Evolutionary conservation across 1,140 invertebrate species (phyloP).

Genomic region (Cryptotermes secundus): DNA sequence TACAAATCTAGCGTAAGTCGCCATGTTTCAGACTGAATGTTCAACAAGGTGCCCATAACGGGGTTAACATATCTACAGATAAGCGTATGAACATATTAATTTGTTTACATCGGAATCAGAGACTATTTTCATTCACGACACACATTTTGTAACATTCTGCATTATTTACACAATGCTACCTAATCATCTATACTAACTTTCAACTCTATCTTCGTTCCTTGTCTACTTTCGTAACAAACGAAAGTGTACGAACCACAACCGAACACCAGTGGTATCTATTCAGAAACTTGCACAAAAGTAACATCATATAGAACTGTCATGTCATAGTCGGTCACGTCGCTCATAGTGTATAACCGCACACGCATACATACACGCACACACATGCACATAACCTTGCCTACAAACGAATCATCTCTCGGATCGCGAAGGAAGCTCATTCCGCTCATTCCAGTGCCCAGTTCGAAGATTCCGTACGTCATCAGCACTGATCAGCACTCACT

Average conservation of each 20-base stretch:
- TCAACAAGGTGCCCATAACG: neutral
- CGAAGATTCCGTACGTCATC: neutral
- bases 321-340: neutral
- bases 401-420: too few relatives aligned
- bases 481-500: neutral
- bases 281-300: constrained; percentile 5
- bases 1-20: constrained; percentile 1
- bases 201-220: neutral
- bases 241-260: neutral
- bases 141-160: neutral
- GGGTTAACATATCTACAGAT: neutral
- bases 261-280: neutral
- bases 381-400: too few relatives aligned
- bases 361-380: too few relatives aligned
- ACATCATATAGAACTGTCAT: too few relatives aligned
- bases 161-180: neutral
- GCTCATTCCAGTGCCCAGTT: neutral
- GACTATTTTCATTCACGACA: neutral
- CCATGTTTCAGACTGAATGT: neutral
- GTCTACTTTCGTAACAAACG: constrained; percentile 16
- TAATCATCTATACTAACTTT: neutral
- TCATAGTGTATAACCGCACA: neutral
- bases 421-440: neutral
- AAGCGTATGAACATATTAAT: neutral
- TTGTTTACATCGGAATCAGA: neutral